These are phyloP conservation scores for Gobiocypris rarus DNA, from an alignment of 2,113 vertebrate genomes.

Conservation along the genomic window DNA sequence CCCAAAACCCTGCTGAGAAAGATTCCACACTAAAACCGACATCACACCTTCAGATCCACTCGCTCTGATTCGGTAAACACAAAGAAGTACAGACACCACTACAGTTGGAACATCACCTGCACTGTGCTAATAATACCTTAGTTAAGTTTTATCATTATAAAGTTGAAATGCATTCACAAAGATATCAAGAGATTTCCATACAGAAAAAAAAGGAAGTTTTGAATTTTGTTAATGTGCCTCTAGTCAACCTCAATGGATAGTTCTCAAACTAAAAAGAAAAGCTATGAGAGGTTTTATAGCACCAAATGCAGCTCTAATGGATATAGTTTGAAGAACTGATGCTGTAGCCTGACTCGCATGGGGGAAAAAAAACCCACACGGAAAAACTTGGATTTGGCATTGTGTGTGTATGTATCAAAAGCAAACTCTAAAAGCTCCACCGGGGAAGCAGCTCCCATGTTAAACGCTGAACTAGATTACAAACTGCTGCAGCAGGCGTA, in stretches of 20 bases:
- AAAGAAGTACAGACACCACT: neutral
- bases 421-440: slow-evolving; percentile 71
- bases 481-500: slow-evolving; percentile 77
- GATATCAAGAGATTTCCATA: slow-evolving; percentile 14
- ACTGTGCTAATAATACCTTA: neutral
- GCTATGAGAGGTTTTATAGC: slow-evolving; percentile 59
- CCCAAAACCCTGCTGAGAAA: slow-evolving; percentile 40
- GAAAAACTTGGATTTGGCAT: slow-evolving; percentile 58
- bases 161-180: neutral
- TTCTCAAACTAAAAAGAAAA: slow-evolving; percentile 2
- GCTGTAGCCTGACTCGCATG: slow-evolving; percentile 71
- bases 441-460: slow-evolving; percentile 73
- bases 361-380: slow-evolving; percentile 76
- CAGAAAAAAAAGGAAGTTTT: neutral
- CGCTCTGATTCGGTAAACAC: slow-evolving; percentile 5
- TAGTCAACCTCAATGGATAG: neutral
- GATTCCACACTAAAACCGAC: slow-evolving; percentile 41
- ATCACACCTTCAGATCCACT: slow-evolving; percentile 44
- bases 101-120: slow-evolving; percentile 10
- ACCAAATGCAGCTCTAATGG: slow-evolving; percentile 61
- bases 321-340: slow-evolving; percentile 77
- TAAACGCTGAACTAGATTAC: slow-evolving; percentile 79
- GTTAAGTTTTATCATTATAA: neutral
- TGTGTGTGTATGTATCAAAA: slow-evolving; percentile 70
- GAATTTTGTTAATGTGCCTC: neutral